Evolutionary conservation across 2,113 vertebrate species (phyloP).

Genomic region (Lipotes vexillifer): DNA sequence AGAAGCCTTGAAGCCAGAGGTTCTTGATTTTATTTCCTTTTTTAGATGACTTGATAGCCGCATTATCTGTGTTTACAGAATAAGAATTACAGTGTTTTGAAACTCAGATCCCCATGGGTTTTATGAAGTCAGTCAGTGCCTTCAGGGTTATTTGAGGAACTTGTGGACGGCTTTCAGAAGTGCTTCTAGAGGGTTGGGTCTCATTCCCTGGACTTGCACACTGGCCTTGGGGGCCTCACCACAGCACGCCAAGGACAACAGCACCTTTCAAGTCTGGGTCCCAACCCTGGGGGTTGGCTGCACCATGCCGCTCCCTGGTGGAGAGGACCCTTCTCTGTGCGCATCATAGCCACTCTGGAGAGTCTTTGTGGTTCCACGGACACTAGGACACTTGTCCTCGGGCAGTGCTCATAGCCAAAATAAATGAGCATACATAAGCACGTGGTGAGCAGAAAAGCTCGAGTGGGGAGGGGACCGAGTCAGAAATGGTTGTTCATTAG

Average conservation of each 20-base stretch:
- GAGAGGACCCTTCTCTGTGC: accelerated
- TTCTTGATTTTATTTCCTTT: background rate
- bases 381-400: accelerated
- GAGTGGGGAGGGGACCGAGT: background rate
- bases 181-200: background rate
- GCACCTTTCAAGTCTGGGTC: background rate
- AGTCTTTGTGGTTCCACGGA: accelerated
- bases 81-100: background rate
- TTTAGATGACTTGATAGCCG: background rate
- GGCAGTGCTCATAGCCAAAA: no score
- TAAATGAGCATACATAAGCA: background rate
- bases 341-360: accelerated
- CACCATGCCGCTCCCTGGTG: accelerated
- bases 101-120: background rate
- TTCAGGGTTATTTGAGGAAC: background rate
- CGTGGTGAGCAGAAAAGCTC: background rate
- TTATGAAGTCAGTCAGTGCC: background rate
- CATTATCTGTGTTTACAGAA: background rate
- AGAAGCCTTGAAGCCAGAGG: background rate
- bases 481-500: background rate
- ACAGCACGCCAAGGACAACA: accelerated
- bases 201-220: background rate
- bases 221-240: background rate
- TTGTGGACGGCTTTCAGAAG: no score
- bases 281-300: accelerated